Base-by-base conservation (phyloP, 1,140 invertebrate species). In the Drosophila leontia region DNA sequence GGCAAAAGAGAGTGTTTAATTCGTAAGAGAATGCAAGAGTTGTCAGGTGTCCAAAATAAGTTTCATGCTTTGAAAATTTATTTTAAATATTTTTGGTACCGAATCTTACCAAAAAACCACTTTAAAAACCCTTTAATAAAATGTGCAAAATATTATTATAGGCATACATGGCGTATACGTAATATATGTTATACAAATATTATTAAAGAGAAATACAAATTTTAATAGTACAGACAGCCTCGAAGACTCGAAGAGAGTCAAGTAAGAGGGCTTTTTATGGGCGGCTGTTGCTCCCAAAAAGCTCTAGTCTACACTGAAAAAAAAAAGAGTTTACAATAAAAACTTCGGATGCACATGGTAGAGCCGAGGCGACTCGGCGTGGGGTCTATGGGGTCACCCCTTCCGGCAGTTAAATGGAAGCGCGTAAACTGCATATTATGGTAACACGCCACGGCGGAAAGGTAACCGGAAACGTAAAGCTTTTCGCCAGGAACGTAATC, bases 391-490 rank as follows among this genome's bases (percentile, higher is more conserved):
- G 41, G 39, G 26, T 45, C 12, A 48, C 7, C 35, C 57, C 32
- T 47, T 62, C 57, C 35, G 39, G 57, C 44, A 15, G 48, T 50
- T 29, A 75, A 87, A 90, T 78, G 88, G 61, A 84, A 65, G 77
- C 77, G 84, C 77, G 61, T 80, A 48, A 80, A 87, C 60, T 83
- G 84, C 80, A 79, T 71, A 79, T 79, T 79, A 79, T 69, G 55
- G 41, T 50, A 79, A 79, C 76, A 80, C 64, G 80, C 48, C 68
- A 55, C 26, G 56, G 65, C 84, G 84, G 84, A 88, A 88, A 84
- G 79, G 78, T 90, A 78, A 77, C 64, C 84, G 84, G 84, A 88
- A 90, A 69, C 69, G 80, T 68, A 56, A 78, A 88, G 84, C 84
- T 88, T 88, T 88, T 55, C 42, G 71, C 71, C 82, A 77, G 48